A percentile compares a stretch with the other conserved stretches of the same genome.
Evolutionary conservation across 2,113 vertebrate species (phyloP).

Genomic region (Ailuropoda melanoleuca): DNA sequence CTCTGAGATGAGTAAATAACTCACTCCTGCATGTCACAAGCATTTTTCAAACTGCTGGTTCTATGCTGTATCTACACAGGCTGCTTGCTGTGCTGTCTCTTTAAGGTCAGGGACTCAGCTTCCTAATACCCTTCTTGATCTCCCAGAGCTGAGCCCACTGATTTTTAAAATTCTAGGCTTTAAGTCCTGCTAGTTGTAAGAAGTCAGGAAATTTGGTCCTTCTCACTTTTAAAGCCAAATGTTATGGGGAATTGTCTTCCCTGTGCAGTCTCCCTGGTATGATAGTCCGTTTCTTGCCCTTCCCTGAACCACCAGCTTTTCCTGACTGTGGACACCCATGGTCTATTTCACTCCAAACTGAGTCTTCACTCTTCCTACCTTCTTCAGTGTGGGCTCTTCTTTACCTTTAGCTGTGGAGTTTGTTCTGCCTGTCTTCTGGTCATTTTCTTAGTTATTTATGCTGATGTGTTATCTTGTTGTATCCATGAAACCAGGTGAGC

Average conservation of each 20-base stretch:
- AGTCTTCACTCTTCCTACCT: background rate
- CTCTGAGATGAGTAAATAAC: background rate
- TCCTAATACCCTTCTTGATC: background rate
- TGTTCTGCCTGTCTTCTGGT: background rate
- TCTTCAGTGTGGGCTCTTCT: background rate
- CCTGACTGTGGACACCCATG: background rate
- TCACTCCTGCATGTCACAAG: background rate
- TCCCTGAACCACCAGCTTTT: background rate
- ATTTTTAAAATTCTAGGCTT: background rate
- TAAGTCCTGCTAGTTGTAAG: background rate
- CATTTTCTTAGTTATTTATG: background rate
- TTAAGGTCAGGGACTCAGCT: background rate
- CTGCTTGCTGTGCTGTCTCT: background rate
- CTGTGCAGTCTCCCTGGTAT: background rate
- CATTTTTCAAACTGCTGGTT: background rate
- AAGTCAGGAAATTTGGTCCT: background rate
- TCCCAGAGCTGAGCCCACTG: background rate
- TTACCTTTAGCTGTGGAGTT: background rate
- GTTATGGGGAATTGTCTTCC: background rate
- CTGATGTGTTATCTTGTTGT: background rate
- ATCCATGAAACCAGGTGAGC: background rate
- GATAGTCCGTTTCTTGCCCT: background rate
- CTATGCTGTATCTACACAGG: background rate
- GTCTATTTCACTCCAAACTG: background rate
- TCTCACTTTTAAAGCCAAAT: background rate